Conservation (phyloP, 2,797 vertebrate genomes). For the Bradypodion ventrale region DNA sequence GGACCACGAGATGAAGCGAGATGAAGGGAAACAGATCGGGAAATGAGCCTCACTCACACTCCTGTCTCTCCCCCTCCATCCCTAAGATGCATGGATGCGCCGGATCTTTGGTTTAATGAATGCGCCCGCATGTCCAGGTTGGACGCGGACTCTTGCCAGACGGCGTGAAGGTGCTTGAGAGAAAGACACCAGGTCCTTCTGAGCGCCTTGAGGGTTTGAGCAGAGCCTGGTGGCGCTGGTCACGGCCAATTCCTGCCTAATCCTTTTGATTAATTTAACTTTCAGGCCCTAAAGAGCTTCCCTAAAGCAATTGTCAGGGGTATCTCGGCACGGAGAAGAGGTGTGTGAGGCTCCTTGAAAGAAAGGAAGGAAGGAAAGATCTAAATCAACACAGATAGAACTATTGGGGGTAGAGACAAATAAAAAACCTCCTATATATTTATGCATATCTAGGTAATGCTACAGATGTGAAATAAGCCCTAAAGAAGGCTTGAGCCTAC, state of each 20-base stretch:
- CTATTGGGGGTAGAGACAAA: no score
- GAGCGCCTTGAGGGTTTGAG: conserved; percentile 36
- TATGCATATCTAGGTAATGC: no score
- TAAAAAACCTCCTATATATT: no score
- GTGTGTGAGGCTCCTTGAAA: no score
- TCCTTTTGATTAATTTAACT: conserved; percentile 89
- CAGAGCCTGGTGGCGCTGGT: conserved; percentile 51
- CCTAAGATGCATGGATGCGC: not conserved
- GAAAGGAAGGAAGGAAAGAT: no score
- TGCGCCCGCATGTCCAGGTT: conserved; percentile 40
- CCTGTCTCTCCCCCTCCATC: not conserved
- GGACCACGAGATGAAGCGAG: not conserved
- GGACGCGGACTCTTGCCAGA: conserved; percentile 43
- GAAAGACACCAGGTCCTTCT: conserved; percentile 40
- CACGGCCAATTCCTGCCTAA: conserved; percentile 73
- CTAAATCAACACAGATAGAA: no score
- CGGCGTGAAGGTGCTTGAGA: conserved; percentile 51
- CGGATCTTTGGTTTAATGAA: conserved; percentile 54
- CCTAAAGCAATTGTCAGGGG: not conserved
- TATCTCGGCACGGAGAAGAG: not conserved
- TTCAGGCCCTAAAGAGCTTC: conserved; percentile 62
- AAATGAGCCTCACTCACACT: not conserved
- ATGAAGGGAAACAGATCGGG: not conserved
- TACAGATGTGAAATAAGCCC: no score
- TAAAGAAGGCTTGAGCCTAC: no score